Evolutionary conservation across 2,797 vertebrate genomes (phyloP), one percentile per base, ranked within the genome.

Genomic region (Pachyuromys duprasi): DNA sequence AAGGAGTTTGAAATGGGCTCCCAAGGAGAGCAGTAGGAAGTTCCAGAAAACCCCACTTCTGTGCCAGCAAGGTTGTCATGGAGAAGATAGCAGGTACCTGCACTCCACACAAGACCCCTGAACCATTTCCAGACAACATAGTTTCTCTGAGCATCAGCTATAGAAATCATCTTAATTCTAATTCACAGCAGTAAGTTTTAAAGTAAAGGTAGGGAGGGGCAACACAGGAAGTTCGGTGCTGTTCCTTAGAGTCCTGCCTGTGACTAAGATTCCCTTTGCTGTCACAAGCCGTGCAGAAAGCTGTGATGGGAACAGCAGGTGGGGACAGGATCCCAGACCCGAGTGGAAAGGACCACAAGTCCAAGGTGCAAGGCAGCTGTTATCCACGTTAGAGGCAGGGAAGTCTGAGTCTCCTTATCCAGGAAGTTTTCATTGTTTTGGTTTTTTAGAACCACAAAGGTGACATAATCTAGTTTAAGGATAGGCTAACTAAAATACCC

Each of bases 401-500:
- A 96, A 96, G 22, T 96, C 76, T 78, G 60, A 84, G 31, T 86
- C 24, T 62, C 24, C 55, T 67, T 63, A 79, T 42, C 65, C 49
- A n/a, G 28, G 83, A 79, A n/a, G 3, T 5, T 65, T 81, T 90
- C 24, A 81, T 90, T 94, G 65, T 87, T 95, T 92, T 57, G 79
- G 17, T 87, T 84, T 81, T 84, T 70, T 65, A 69, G 88, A 93
- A 69, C 69, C 63, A 80, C 79, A 95, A 96, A 97, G 55, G 89
- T 89, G 94, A 90, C 62, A 82, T 22, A 89, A 96, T 86, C 42
- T 89, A 89, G 91, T 84, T 75, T 70, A 93, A 95, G 75, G 53
- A 80, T 24, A 8, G 55, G 45, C 45, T 60, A 90, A 95, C 65
- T 45, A 45, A 70, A 94, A 69, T 62, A 45, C 9, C 90, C 31